Evolutionary conservation across 2,888 invertebrate species (phyloP).

Genomic region (Ditula angustiorana): DNA sequence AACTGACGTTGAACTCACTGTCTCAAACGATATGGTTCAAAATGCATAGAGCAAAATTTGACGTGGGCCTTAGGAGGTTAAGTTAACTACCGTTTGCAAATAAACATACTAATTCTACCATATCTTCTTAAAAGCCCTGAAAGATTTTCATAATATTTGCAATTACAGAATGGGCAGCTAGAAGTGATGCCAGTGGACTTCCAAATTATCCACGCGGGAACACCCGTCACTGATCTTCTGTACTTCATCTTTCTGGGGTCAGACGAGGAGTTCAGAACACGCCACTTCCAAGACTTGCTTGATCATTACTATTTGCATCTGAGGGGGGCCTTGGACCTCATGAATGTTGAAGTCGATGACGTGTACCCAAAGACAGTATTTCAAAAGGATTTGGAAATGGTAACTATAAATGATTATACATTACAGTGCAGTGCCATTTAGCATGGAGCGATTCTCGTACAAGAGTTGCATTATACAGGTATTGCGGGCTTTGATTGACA

Average conservation of each 20-base stretch:
- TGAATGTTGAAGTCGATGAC: conserved; percentile 46
- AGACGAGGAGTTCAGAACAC: conserved; percentile 51
- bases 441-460: too few species aligned
- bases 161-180: conserved; percentile 51
- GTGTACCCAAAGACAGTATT: conserved; percentile 50
- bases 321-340: conserved; percentile 42
- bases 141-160: too few species aligned
- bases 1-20: too few species aligned
- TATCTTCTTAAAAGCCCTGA: too few species aligned
- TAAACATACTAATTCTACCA: too few species aligned
- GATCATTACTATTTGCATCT: conserved; percentile 53
- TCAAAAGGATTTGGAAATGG: conserved; percentile 51
- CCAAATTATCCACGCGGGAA: conserved; percentile 48
- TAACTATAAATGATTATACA: conserved; percentile 35
- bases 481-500: too few species aligned
- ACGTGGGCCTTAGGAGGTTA: too few species aligned
- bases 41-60: too few species aligned
- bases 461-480: too few species aligned
- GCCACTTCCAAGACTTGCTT: conserved; percentile 46
- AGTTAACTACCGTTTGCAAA: too few species aligned
- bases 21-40: too few species aligned
- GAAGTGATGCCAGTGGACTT: conserved; percentile 50
- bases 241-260: conserved; percentile 54
- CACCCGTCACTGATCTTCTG: conserved; percentile 47
- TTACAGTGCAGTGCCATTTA: too few species aligned